Evolutionary conservation across 2,113 vertebrate genomes (phyloP).

Genomic region (Notothenia coriiceps): DNA sequence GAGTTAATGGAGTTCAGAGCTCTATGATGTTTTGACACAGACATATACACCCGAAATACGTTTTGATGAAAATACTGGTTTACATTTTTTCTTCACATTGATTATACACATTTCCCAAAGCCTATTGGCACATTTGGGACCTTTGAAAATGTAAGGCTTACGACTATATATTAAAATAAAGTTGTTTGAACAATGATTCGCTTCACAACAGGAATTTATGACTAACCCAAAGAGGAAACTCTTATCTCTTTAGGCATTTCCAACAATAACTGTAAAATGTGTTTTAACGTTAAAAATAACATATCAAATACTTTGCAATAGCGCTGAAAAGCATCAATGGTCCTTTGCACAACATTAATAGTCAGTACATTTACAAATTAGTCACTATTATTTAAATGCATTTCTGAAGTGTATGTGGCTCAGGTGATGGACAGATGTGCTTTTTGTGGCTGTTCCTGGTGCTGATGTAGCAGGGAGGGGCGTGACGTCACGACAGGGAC

Average conservation of each 20-base stretch:
- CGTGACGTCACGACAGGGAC: constrained; percentile 80
- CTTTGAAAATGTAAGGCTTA: not conserved
- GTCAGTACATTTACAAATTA: not conserved
- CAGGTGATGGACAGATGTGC: constrained; percentile 8
- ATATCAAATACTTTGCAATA: not conserved
- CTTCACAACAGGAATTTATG: not conserved
- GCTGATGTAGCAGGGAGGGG: constrained; percentile 84
- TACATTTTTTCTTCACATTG: not conserved
- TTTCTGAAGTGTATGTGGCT: not conserved
- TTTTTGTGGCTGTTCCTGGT: constrained; percentile 32
- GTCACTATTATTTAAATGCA: not conserved
- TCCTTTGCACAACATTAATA: not conserved
- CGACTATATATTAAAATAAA: not conserved
- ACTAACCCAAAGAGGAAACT: not conserved
- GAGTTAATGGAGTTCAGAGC: not conserved
- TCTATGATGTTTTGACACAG: not conserved
- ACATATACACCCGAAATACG: not conserved
- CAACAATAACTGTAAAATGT: not conserved
- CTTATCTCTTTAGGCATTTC: not conserved
- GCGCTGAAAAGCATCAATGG: not conserved
- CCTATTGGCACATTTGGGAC: not conserved
- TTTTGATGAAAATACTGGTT: not conserved
- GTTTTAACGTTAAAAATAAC: not conserved
- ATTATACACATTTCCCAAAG: not conserved
- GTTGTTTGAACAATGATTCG: not conserved